Percentiles rank a stretch among this genome's conserved stretches.
These are phyloP conservation scores for Drosophila imparisetae DNA, from an alignment of 2,888 invertebrate genomes.

Conservation along the genomic window DNA sequence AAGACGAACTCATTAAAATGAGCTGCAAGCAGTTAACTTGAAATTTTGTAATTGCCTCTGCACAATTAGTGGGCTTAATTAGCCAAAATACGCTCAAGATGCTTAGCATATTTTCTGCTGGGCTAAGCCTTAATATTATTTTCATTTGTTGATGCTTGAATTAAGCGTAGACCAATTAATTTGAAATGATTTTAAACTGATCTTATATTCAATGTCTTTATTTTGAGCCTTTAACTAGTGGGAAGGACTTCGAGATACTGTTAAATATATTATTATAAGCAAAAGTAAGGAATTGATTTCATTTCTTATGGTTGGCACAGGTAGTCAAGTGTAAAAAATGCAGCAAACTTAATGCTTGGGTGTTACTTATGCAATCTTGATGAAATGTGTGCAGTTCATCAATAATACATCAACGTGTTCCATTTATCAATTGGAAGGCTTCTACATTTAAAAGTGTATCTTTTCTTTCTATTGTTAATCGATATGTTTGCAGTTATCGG, in stretches of 20 bases:
- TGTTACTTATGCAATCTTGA: neutral
- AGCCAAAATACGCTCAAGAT: neutral
- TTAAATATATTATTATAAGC: neutral
- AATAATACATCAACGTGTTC: neutral
- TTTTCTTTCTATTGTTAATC: neutral
- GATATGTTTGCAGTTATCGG: neutral
- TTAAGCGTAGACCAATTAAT: neutral
- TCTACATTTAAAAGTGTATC: neutral
- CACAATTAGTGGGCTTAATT: neutral
- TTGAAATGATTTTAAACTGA: neutral
- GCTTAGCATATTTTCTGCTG: neutral
- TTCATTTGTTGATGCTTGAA: neutral
- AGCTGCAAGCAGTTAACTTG: neutral
- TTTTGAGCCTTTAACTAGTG: neutral
- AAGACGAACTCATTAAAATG: constrained; percentile 9
- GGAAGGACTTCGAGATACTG: neutral
- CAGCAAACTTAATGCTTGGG: neutral
- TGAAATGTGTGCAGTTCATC: neutral
- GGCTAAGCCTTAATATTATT: neutral
- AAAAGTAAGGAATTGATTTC: neutral
- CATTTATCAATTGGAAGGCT: neutral
- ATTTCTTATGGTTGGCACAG: neutral
- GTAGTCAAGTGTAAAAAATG: neutral
- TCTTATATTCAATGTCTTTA: neutral
- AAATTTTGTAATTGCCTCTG: constrained; percentile 15